Conservation (phyloP, 2,113 vertebrate species). For the Hippocampus barbouri region DNA sequence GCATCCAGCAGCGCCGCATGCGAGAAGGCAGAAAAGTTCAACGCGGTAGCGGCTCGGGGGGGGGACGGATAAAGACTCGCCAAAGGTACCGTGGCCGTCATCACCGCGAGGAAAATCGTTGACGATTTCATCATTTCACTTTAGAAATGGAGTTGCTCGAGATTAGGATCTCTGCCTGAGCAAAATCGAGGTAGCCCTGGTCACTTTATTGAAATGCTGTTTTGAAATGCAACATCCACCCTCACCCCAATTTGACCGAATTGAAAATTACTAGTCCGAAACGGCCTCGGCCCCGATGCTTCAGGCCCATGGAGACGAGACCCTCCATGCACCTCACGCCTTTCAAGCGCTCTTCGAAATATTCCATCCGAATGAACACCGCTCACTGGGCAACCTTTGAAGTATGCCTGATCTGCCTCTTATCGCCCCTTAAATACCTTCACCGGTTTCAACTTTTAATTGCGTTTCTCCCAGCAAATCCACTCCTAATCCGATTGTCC, state of each 20-base stretch:
- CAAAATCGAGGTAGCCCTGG: not conserved
- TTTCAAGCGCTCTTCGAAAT: constrained; percentile 46
- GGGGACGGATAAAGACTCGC: constrained; percentile 47
- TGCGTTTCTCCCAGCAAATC: constrained; percentile 62
- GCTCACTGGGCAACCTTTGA: constrained; percentile 56
- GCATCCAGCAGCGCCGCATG: constrained; percentile 41
- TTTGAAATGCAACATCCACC: not conserved
- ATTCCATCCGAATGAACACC: constrained; percentile 58
- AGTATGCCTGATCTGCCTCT: constrained; percentile 63
- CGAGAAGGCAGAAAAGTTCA: constrained; percentile 47
- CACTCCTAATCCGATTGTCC: constrained; percentile 60
- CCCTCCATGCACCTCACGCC: constrained; percentile 50
- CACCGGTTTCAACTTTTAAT: constrained; percentile 68
- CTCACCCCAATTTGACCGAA: not conserved
- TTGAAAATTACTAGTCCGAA: not conserved
- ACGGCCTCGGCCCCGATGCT: not conserved
- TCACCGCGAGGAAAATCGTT: not conserved
- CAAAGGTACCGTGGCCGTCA: constrained; percentile 60
- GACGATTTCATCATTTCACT: too few relatives aligned
- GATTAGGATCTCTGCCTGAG: not conserved
- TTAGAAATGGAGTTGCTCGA: too few relatives aligned
- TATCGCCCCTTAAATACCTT: constrained; percentile 52
- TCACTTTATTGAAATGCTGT: not conserved
- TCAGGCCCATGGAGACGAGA: constrained; percentile 15
- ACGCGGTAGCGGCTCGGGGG: constrained; percentile 34